Evolutionary conservation across 2,113 vertebrate genomes (phyloP).

Genomic region (Falco punctatus): DNA sequence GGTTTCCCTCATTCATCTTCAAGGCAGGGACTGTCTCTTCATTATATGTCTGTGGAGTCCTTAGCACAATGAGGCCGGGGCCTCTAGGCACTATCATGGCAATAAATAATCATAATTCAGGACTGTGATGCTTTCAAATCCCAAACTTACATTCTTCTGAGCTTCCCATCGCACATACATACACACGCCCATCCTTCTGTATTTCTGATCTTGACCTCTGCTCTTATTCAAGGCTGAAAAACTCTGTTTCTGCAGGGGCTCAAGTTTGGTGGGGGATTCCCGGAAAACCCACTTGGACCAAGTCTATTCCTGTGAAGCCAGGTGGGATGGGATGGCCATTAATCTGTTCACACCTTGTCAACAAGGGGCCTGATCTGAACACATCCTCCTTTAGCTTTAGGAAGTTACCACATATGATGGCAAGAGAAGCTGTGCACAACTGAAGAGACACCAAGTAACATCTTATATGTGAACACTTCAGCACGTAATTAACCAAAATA

Average conservation of each 20-base stretch:
- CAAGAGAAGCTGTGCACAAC: neutral
- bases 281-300: neutral
- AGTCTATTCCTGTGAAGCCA: neutral
- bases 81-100: neutral
- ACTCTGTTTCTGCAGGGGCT: constrained; percentile 13
- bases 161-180: neutral
- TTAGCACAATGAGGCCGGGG: neutral
- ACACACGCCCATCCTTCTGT: neutral
- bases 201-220: constrained; percentile 36
- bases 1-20: constrained; percentile 42
- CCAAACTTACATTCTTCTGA: constrained; percentile 44
- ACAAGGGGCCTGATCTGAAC: neutral
- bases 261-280: neutral
- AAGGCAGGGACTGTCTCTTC: constrained; percentile 21
- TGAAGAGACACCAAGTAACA: neutral
- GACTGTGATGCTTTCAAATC: constrained; percentile 14
- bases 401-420: neutral
- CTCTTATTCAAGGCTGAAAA: neutral
- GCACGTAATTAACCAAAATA: neutral
- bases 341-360: constrained; percentile 68
- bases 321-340: constrained; percentile 21
- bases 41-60: neutral
- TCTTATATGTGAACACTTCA: neutral
- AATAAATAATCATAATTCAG: constrained; percentile 63
- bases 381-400: constrained; percentile 6